Evolutionary conservation across 2,888 invertebrate species (phyloP), one percentile per base, ranked within the genome.

Genomic region (Noctuana brunneofusca): DNA sequence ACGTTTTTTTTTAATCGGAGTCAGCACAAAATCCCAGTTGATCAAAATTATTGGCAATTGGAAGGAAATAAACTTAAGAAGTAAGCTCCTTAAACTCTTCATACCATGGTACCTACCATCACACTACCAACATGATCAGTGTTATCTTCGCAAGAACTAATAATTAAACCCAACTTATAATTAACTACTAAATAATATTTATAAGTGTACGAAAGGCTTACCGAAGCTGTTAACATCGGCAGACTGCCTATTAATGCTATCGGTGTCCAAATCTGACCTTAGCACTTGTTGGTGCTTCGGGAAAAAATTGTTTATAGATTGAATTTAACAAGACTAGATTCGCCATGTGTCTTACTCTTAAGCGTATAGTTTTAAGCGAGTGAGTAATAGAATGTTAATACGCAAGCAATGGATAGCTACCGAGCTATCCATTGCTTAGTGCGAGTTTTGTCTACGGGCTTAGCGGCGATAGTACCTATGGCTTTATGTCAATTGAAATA

Each of bases 201-300:
- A 56, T 41, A 55, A 56, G 49, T 16, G 49, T 14, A 16, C 20
- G 46, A 62, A 54, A 62, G 35, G 49, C 27, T 54, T 30, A 20
- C 49, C 54, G 60, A 43, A 63, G 56, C 50, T 63, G 56, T 63
- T 63, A 56, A 55, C 18, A 56, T 56, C 22, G 18, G 50, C 50
- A 63, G 50, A 62, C 62, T 55, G 48, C 41, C 38, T 55, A 64
- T 64, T 64, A 64, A 54, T 48, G 54, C 57, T 63, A 63, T 63
- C 57, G 52, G 16, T 49, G 3, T n/a, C 22, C n/a, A 18, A 12
- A 63, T 63, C 63, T 63, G 57, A 63, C 63, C 56, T 63, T 57
- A 57, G 35, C 62, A 56, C 62, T 62, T 55, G 54, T 54, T 54
- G 62, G 62, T 50, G 62, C 62, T 55, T 62, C 49, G 35, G 16